A percentile compares a stretch with the other conserved stretches of the same genome.
phyloP scores from a whole-genome alignment of 1,140 invertebrate species.

The Palaemon carinicauda region DNA sequence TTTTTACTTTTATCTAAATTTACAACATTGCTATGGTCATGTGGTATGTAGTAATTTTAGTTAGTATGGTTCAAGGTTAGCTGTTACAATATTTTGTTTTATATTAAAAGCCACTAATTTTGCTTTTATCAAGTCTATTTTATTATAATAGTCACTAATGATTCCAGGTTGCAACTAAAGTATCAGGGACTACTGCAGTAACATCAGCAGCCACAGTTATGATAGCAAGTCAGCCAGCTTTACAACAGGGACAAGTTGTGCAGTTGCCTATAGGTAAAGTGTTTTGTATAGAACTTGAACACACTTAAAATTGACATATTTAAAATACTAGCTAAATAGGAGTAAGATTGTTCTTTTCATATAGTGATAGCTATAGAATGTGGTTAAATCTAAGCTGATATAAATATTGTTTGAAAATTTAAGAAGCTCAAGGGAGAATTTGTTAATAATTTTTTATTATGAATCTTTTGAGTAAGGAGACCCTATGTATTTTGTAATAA shows the following conservation, averaged over 20 bases:
- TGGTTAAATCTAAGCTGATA: not conserved
- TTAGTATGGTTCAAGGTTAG: too few relatives aligned
- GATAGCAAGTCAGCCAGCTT: constrained; percentile 48
- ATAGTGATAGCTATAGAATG: not conserved
- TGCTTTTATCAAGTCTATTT: too few relatives aligned
- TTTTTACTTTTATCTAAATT: too few relatives aligned
- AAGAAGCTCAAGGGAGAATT: too few relatives aligned
- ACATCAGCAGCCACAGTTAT: constrained; percentile 47
- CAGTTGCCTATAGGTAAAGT: constrained; percentile 39
- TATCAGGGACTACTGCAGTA: constrained; percentile 37
- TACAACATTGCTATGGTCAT: too few relatives aligned
- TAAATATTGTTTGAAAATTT: too few relatives aligned
- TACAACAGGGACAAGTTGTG: constrained; percentile 48
- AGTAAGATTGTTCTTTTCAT: not conserved
- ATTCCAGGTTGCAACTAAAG: constrained; percentile 42
- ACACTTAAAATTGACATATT: not conserved
- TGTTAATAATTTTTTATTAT: too few relatives aligned
- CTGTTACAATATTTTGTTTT: too few relatives aligned
- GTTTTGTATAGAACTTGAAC: not conserved
- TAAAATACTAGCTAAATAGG: not conserved
- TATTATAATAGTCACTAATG: not conserved
- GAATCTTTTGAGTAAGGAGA: too few relatives aligned
- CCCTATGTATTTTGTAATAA: too few relatives aligned
- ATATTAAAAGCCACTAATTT: too few relatives aligned
- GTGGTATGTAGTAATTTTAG: too few relatives aligned